Conservation (phyloP, 1,140 invertebrate genomes). For the Megathymus violae region DNA sequence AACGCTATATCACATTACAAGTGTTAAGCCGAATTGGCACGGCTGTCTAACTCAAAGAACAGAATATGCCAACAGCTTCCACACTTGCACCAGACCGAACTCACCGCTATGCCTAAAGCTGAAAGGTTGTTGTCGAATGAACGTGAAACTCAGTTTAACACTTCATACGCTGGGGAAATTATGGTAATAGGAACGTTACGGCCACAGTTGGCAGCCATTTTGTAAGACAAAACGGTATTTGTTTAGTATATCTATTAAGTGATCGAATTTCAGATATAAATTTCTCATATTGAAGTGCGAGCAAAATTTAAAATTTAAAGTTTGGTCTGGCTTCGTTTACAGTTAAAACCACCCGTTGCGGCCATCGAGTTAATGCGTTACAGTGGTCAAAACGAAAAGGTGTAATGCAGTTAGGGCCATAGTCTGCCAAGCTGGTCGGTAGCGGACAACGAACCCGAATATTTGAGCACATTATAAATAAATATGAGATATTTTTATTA, state of each 20-base stretch:
- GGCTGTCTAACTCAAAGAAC: slow-evolving; percentile 34
- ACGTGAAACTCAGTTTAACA: slow-evolving; percentile 29
- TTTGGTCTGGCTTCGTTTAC: too few species aligned
- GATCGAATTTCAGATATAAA: slow-evolving; percentile 41
- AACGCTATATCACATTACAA: slow-evolving; percentile 36
- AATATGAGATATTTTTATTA: too few species aligned
- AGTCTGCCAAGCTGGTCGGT: too few species aligned
- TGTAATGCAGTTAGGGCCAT: too few species aligned
- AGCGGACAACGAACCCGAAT: too few species aligned
- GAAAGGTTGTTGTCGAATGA: slow-evolving; percentile 11
- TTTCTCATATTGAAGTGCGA: slow-evolving; percentile 18
- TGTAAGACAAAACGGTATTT: slow-evolving; percentile 44
- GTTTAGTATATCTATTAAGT: slow-evolving; percentile 38
- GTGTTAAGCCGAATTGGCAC: slow-evolving; percentile 33
- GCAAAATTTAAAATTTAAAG: too few species aligned
- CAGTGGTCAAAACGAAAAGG: too few species aligned
- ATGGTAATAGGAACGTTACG: slow-evolving; percentile 42
- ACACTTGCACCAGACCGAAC: background rate
- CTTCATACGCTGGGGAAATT: slow-evolving; percentile 43
- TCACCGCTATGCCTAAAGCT: background rate
- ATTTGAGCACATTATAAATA: too few species aligned
- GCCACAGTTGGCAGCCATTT: slow-evolving; percentile 44
- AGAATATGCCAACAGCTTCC: slow-evolving; percentile 14
- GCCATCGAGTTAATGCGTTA: too few species aligned
- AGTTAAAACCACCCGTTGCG: too few species aligned